Evolutionary conservation across 1,140 invertebrate genomes (phyloP).

Genomic region (Phenacoccus solenopsis): DNA sequence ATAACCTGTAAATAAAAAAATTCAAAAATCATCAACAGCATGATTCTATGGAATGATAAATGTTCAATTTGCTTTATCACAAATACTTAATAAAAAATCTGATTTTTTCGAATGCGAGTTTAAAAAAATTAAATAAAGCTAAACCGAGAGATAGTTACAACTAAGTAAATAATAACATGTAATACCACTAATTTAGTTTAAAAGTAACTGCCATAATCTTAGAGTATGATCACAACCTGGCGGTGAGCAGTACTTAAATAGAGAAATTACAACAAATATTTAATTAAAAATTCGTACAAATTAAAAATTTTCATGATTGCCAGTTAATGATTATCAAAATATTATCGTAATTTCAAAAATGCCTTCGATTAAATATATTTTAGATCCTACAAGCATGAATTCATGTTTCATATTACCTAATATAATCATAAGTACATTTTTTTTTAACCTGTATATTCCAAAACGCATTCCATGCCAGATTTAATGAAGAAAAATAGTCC

Average conservation of each 20-base stretch:
- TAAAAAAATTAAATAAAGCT: neutral
- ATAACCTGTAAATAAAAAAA: neutral
- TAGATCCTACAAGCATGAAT: neutral
- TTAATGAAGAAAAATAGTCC: too few relatives aligned
- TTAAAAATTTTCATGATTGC: neutral
- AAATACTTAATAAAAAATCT: constrained; percentile 5
- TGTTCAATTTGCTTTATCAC: constrained; percentile 10
- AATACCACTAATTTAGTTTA: neutral
- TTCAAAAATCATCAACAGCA: neutral
- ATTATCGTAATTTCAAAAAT: neutral
- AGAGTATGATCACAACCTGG: constrained; percentile 11
- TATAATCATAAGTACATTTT: too few relatives aligned
- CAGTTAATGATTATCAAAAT: neutral
- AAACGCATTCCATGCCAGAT: too few relatives aligned
- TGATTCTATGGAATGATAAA: neutral
- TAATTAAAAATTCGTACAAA: neutral
- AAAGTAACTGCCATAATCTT: neutral
- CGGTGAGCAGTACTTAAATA: constrained; percentile 13
- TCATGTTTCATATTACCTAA: too few relatives aligned
- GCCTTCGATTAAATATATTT: neutral
- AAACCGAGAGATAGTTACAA: neutral
- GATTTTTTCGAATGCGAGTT: neutral
- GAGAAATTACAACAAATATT: neutral
- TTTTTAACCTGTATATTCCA: too few relatives aligned
- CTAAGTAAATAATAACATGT: neutral